These are phyloP conservation scores for Odontocolon sp. DNA, from an alignment of 2,888 invertebrate species.

Conservation along the genomic window DNA sequence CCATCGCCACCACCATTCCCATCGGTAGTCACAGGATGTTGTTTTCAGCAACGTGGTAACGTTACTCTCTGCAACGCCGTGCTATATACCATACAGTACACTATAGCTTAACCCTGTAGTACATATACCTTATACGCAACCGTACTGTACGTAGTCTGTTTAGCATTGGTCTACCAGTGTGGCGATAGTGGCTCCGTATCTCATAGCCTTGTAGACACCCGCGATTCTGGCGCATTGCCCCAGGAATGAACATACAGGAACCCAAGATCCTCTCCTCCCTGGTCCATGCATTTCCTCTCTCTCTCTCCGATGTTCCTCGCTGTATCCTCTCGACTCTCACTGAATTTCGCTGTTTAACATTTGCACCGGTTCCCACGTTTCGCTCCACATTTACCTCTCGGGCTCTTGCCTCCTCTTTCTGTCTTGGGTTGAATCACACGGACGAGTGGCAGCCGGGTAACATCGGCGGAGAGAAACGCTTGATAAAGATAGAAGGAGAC, in stretches of 20 bases:
- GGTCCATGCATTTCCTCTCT: neutral
- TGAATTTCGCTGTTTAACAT: conserved; percentile 46
- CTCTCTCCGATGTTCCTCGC: neutral
- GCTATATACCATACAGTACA: neutral
- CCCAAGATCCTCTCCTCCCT: neutral
- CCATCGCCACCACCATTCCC: neutral
- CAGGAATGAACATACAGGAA: conserved; percentile 23
- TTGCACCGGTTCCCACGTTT: conserved; percentile 48
- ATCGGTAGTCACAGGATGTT: conserved; percentile 25
- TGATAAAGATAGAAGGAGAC: conserved; percentile 5
- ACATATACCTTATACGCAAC: no score
- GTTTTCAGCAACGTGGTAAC: conserved; percentile 32
- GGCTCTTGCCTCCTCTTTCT: conserved; percentile 1
- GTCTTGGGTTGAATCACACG: conserved; percentile 6
- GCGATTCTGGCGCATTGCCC: conserved; percentile 47
- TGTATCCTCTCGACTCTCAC: conserved; percentile 9
- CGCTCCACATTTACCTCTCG: conserved; percentile 6
- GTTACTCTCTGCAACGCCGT: neutral
- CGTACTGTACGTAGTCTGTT: conserved; percentile 48
- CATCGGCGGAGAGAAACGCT: conserved; percentile 21
- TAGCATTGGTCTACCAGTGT: conserved; percentile 41
- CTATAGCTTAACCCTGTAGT: conserved; percentile 22
- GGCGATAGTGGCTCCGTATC: conserved; percentile 20
- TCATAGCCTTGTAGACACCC: conserved; percentile 33
- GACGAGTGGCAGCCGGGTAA: conserved; percentile 15